Evolutionary conservation across 2,888 invertebrate species (phyloP).

Genomic region (Drosophila nr. perissopoda): DNA sequence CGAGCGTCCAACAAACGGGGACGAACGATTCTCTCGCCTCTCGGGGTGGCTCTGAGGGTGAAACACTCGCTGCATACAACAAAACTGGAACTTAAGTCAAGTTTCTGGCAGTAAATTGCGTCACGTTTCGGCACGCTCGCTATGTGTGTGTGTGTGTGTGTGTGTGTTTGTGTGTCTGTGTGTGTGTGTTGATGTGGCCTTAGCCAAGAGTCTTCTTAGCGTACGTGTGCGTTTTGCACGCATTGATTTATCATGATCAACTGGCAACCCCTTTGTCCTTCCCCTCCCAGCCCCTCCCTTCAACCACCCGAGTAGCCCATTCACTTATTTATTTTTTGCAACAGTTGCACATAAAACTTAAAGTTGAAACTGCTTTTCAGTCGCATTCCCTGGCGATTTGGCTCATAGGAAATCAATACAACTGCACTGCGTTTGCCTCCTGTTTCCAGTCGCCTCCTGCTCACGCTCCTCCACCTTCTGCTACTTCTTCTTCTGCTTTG

Average conservation of each 20-base stretch:
- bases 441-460: background rate
- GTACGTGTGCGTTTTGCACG: constrained; percentile 81
- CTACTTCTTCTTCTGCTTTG: constrained; percentile 9
- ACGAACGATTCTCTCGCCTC: constrained; percentile 32
- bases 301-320: background rate
- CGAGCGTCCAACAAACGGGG: constrained; percentile 46
- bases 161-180: constrained; percentile 17
- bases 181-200: constrained; percentile 18
- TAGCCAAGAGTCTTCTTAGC: constrained; percentile 38
- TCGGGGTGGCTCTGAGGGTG: constrained; percentile 65
- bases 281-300: background rate
- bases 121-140: constrained; percentile 79
- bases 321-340: constrained; percentile 36
- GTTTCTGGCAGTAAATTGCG: constrained; percentile 81
- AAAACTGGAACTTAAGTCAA: constrained; percentile 69
- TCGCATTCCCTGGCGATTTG: constrained; percentile 59
- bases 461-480: background rate
- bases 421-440: constrained; percentile 61
- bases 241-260: constrained; percentile 84
- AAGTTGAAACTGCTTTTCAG: constrained; percentile 76
- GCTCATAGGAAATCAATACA: constrained; percentile 72
- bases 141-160: constrained; percentile 8
- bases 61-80: constrained; percentile 33
- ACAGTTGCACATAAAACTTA: constrained; percentile 71
- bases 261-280: constrained; percentile 67